Percentiles rank a stretch among this genome's conserved stretches.
phyloP scores from a whole-genome alignment of 2,888 invertebrate genomes.

The Doris montereyensis region DNA sequence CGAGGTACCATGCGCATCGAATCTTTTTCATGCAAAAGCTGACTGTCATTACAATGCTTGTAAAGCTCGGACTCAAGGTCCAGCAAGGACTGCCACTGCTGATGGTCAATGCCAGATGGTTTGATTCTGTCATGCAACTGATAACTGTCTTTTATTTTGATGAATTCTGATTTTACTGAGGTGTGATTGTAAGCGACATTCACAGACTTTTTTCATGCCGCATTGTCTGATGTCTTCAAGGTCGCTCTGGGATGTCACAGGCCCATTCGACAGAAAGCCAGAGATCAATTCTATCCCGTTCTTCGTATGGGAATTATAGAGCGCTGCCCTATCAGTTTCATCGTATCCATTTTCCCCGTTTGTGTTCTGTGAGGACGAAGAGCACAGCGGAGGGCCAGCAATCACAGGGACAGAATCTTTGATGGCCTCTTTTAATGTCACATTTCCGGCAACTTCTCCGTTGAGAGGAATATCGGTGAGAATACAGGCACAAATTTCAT shows the following conservation, averaged over 20 bases:
- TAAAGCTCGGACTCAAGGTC: neutral
- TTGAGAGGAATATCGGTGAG: slow-evolving; percentile 11
- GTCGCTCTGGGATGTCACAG: no score
- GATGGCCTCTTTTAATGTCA: no score
- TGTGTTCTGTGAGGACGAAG: neutral
- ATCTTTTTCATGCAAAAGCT: slow-evolving; percentile 30
- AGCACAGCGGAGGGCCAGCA: neutral
- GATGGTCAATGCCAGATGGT: no score
- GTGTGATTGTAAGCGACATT: neutral
- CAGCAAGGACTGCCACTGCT: neutral
- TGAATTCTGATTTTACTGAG: neutral
- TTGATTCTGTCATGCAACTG: no score
- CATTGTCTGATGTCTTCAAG: neutral
- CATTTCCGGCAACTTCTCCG: neutral
- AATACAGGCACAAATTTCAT: slow-evolving; percentile 47
- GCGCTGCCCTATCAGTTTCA: neutral
- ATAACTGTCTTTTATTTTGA: neutral
- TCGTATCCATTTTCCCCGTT: neutral
- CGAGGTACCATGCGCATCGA: slow-evolving; percentile 43
- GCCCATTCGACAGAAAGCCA: no score
- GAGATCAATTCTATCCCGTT: no score
- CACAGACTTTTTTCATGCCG: neutral
- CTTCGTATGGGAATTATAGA: neutral
- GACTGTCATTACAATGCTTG: neutral
- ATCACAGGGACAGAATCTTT: no score